Percentiles rank a stretch among this genome's conserved stretches.
Evolutionary conservation across 2,888 invertebrate genomes (phyloP).

Genomic region (Tachystola acroxantha): DNA sequence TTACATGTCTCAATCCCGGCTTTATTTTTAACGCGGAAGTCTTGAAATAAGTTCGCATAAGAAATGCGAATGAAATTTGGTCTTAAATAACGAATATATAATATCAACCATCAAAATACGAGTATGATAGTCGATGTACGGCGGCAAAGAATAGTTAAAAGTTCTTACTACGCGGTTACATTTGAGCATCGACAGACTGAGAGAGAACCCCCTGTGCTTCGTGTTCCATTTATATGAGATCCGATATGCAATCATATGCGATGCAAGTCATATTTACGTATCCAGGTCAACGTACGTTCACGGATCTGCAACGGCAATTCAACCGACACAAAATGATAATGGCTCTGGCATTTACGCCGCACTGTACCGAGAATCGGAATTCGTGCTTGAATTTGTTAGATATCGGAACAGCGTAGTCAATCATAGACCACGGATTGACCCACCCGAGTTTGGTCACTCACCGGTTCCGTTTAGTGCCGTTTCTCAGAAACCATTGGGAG

Average conservation of each 20-base stretch:
- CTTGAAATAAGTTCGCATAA: no score
- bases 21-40: no score
- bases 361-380: constrained; percentile 34
- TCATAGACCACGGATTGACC: constrained; percentile 49
- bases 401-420: constrained; percentile 34
- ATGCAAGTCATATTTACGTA: constrained; percentile 23
- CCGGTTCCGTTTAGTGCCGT: constrained; percentile 6
- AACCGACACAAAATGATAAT: constrained; percentile 47
- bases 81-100: no score
- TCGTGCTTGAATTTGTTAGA: constrained; percentile 36
- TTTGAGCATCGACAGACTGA: no score
- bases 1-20: no score
- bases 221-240: neutral
- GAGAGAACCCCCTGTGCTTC: no score
- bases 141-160: no score
- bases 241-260: neutral
- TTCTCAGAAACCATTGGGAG: constrained; percentile 1
- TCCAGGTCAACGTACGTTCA: constrained; percentile 49
- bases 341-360: constrained; percentile 43
- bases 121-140: no score
- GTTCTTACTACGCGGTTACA: no score
- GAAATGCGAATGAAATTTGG: no score
- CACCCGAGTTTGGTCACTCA: constrained; percentile 14
- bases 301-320: constrained; percentile 49
- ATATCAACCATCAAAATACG: no score